Evolutionary conservation across 2,888 invertebrate genomes (phyloP).

Genomic region (Zootermopsis nevadensis): DNA sequence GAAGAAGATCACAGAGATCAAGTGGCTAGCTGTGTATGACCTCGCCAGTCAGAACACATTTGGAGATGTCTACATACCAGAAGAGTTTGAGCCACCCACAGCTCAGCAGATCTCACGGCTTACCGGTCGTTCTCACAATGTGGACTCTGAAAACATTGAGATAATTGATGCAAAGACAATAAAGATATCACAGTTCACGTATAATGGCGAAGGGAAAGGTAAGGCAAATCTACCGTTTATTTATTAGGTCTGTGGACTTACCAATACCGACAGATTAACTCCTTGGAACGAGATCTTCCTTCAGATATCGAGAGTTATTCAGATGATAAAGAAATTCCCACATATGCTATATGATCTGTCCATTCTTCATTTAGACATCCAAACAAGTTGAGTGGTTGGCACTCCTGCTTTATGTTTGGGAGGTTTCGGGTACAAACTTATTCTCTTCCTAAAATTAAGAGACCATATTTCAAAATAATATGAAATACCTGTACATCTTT

Average conservation of each 20-base stretch:
- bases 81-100: conserved; percentile 88
- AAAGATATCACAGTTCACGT: conserved; percentile 78
- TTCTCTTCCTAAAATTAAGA: too few species aligned
- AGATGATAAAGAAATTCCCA: too few species aligned
- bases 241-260: too few species aligned
- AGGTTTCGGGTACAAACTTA: too few species aligned
- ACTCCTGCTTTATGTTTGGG: too few species aligned
- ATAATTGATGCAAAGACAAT: conserved; percentile 86
- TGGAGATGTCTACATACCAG: conserved; percentile 90
- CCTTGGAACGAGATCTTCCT: too few species aligned
- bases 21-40: conserved; percentile 92
- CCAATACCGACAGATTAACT: too few species aligned
- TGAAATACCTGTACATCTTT: background rate
- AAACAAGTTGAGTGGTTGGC: too few species aligned
- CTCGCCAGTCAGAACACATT: conserved; percentile 83
- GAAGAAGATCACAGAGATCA: conserved; percentile 86
- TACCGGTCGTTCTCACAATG: conserved; percentile 72
- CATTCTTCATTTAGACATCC: too few species aligned
- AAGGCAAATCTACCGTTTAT: conserved; percentile 21
- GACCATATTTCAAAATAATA: too few species aligned
- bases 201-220: conserved; percentile 78
- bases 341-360: too few species aligned
- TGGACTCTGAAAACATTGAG: conserved; percentile 77
- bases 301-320: too few species aligned
- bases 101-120: conserved; percentile 73